Evolutionary conservation across 2,888 invertebrate genomes (phyloP).

Genomic region (Rotaria macrura): DNA sequence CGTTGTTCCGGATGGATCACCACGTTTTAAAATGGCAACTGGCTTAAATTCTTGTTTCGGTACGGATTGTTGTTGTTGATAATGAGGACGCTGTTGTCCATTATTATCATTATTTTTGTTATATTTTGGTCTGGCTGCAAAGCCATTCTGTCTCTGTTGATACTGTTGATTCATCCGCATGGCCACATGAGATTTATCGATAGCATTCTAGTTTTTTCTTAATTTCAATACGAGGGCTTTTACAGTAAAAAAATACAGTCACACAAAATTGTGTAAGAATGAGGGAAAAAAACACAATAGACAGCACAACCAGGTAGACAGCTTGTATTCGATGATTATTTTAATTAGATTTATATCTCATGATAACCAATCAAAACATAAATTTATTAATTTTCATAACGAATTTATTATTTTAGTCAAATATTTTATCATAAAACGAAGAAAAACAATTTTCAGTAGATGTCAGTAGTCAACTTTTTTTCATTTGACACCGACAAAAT

Average conservation of each 20-base stretch:
- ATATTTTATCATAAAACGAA: neutral
- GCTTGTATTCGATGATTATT: neutral
- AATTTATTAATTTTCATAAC: neutral
- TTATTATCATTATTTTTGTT: neutral
- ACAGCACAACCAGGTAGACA: neutral
- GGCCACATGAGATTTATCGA: neutral
- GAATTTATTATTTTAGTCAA: neutral
- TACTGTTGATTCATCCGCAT: slow-evolving; percentile 7
- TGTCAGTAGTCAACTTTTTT: neutral
- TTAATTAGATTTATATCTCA: neutral
- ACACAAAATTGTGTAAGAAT: neutral
- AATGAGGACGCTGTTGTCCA: neutral
- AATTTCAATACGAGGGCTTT: neutral
- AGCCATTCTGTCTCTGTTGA: neutral
- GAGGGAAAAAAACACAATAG: neutral
- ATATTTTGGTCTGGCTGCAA: neutral
- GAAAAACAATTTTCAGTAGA: neutral
- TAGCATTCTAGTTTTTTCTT: neutral
- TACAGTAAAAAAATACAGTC: neutral
- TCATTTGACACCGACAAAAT: neutral
- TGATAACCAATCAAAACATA: neutral
- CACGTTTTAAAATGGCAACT: neutral
- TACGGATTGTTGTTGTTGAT: neutral
- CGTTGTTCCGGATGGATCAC: neutral
- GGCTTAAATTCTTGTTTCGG: neutral